phyloP scores from a whole-genome alignment of 2,113 vertebrate species.

The Onychostoma macrolepis region DNA sequence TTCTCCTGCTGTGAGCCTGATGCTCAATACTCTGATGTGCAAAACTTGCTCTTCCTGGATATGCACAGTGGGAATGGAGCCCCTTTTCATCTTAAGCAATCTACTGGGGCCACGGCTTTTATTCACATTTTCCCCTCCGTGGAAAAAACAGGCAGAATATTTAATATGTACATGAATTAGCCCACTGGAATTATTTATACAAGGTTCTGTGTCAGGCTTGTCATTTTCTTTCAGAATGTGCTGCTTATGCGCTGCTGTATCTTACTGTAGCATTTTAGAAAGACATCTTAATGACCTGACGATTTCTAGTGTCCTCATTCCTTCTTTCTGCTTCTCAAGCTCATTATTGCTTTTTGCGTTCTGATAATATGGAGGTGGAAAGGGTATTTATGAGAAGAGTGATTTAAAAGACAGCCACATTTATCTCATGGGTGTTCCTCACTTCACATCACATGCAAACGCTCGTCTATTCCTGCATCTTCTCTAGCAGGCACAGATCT shows the following conservation, averaged over 20 bases:
- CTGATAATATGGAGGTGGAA: constrained; percentile 12
- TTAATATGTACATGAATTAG: constrained; percentile 58
- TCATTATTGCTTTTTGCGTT: background rate
- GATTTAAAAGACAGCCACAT: constrained; percentile 5
- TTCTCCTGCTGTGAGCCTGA: constrained; percentile 36
- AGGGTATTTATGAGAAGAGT: background rate
- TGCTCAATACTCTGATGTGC: constrained; percentile 34
- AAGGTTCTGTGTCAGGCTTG: constrained; percentile 31
- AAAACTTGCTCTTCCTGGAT: constrained; percentile 28
- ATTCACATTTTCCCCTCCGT: constrained; percentile 44
- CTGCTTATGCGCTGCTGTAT: background rate
- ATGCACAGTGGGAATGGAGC: constrained; percentile 39
- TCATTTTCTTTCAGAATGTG: constrained; percentile 30
- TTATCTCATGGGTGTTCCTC: constrained; percentile 30
- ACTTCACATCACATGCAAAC: constrained; percentile 20
- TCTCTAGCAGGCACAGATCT: constrained; percentile 4
- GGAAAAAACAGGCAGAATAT: constrained; percentile 47
- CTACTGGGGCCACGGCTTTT: constrained; percentile 46
- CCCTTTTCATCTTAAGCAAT: constrained; percentile 52
- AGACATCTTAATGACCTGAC: background rate
- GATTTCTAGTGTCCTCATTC: background rate
- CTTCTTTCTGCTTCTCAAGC: background rate
- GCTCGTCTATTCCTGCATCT: constrained; percentile 13
- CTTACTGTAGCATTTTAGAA: constrained; percentile 4
- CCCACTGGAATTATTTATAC: constrained; percentile 54